Conservation (phyloP, 1,140 invertebrate species). For the Armadillidium nasatum region DNA sequence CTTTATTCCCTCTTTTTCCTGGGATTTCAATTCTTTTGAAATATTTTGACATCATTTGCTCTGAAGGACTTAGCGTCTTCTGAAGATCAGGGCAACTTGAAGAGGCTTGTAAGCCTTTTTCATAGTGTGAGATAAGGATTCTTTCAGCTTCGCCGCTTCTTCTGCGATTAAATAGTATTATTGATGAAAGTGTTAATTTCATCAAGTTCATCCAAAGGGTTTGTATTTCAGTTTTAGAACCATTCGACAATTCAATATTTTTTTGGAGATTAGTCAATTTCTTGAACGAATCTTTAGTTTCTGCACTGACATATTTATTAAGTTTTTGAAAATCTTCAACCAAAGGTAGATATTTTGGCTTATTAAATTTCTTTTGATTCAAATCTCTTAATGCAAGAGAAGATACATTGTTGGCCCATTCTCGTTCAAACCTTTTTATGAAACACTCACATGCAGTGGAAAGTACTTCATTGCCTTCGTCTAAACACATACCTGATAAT, state of each 20-base stretch:
- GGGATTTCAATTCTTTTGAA: not conserved
- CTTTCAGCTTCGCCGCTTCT: slow-evolving; percentile 13
- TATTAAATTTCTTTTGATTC: slow-evolving; percentile 3
- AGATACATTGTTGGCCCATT: not conserved
- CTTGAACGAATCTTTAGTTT: not conserved
- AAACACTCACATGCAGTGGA: not conserved
- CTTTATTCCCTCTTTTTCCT: not conserved
- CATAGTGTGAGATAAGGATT: not conserved
- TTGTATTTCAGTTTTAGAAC: not conserved
- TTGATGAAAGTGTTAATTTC: not conserved
- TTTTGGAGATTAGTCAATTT: not conserved
- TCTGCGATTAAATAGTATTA: slow-evolving; percentile 4
- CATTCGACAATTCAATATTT: too few relatives aligned
- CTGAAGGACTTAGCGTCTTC: not conserved
- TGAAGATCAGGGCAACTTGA: not conserved
- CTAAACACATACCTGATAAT: not conserved
- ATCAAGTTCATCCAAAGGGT: not conserved
- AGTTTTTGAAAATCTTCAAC: not conserved
- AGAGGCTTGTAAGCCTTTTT: not conserved
- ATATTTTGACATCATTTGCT: not conserved
- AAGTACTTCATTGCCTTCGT: not conserved
- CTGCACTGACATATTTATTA: not conserved
- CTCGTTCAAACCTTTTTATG: not conserved
- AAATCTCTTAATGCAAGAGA: not conserved
- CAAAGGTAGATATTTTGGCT: not conserved